Conservation (phyloP, 2,113 vertebrate species). For the Anhinga anhinga region DNA sequence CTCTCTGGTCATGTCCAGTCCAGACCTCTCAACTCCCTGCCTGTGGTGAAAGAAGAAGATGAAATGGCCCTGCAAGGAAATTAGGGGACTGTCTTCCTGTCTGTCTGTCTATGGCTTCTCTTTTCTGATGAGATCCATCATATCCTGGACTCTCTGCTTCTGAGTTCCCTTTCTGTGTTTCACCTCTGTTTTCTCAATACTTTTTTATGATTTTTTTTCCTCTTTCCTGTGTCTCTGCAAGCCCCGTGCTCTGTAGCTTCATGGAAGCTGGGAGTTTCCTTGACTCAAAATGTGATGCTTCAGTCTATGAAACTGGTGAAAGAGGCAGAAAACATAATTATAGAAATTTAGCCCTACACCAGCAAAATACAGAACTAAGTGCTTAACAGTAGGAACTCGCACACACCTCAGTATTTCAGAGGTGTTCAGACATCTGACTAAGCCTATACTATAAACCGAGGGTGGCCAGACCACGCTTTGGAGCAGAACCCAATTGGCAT, state of each 20-base stretch:
- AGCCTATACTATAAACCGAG: background rate
- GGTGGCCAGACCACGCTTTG: background rate
- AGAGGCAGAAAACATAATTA: rapidly evolving
- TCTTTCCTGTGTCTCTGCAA: background rate
- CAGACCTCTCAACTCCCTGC: constrained; percentile 68
- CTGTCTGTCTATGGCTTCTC: background rate
- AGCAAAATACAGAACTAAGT: background rate
- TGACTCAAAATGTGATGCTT: background rate
- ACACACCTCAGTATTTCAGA: background rate
- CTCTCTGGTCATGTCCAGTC: constrained; percentile 81
- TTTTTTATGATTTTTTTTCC: background rate
- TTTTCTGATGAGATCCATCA: background rate
- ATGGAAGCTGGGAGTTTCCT: background rate
- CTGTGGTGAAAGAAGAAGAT: constrained; percentile 79
- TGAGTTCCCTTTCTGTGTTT: background rate
- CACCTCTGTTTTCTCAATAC: background rate
- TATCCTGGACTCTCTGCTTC: background rate
- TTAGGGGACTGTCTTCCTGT: constrained; percentile 54
- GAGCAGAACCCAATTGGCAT: background rate
- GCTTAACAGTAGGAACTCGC: background rate
- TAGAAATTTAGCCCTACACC: background rate
- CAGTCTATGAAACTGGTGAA: background rate
- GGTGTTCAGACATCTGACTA: background rate
- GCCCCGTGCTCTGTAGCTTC: background rate
- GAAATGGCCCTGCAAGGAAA: constrained; percentile 71